A percentile compares a stretch with the other conserved stretches of the same genome.
phyloP scores from a whole-genome alignment of 2,797 vertebrate species.

The Sebastes matsubarae region DNA sequence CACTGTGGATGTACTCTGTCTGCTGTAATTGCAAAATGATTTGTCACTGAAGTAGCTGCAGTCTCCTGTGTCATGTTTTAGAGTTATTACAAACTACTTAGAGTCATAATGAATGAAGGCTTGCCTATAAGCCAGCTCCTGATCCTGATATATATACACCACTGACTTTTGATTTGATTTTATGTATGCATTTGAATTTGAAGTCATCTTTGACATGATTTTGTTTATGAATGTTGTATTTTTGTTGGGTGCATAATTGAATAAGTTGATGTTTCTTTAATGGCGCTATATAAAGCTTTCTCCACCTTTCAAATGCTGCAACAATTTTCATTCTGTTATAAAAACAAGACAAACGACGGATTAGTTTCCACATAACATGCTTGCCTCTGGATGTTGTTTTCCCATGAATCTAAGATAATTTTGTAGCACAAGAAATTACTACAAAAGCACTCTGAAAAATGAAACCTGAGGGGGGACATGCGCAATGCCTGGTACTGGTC shows the following conservation, averaged over 20 bases:
- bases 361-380: background rate
- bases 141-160: background rate
- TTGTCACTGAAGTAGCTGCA: background rate
- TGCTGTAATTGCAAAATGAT: background rate
- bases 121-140: background rate
- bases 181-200: background rate
- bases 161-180: background rate
- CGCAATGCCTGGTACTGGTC: conserved; percentile 23
- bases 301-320: background rate
- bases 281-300: background rate
- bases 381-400: background rate
- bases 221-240: background rate
- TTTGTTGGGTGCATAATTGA: background rate
- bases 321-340: background rate
- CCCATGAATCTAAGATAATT: background rate
- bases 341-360: background rate
- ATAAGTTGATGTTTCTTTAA: background rate
- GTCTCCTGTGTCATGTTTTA: background rate
- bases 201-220: background rate
- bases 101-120: background rate
- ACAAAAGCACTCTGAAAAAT: background rate
- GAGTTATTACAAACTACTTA: background rate
- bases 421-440: background rate
- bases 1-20: background rate
- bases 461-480: background rate